These are phyloP conservation scores for Tachina grossa DNA, from an alignment of 2,888 invertebrate species.

Conservation along the genomic window DNA sequence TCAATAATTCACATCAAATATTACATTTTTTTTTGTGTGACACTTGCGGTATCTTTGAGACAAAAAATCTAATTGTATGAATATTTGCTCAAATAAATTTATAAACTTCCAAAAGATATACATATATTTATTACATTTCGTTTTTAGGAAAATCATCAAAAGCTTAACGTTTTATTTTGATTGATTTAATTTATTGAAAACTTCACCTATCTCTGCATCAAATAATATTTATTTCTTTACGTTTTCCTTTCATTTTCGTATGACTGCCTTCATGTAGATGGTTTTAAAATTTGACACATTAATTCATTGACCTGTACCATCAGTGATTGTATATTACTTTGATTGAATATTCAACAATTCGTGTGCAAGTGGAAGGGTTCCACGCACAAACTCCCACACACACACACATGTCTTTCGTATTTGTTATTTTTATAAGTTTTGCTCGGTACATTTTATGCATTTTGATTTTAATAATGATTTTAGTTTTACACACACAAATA, in stretches of 20 bases:
- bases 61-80: too few relatives aligned
- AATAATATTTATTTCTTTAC: constrained; percentile 1
- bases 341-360: constrained; percentile 69
- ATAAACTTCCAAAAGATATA: too few relatives aligned
- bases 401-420: not conserved
- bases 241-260: constrained; percentile 2
- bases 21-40: too few relatives aligned
- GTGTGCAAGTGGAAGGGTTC: constrained; percentile 51
- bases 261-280: constrained; percentile 42
- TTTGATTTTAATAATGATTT: constrained; percentile 18
- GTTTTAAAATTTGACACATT: constrained; percentile 62
- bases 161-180: constrained; percentile 23
- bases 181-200: constrained; percentile 48
- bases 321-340: constrained; percentile 66
- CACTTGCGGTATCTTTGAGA: too few relatives aligned
- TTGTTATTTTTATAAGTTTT: not conserved
- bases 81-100: too few relatives aligned
- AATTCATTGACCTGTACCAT: constrained; percentile 68
- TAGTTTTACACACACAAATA: not conserved
- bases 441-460: constrained; percentile 13
- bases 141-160: constrained; percentile 18
- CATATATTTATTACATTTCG: not conserved
- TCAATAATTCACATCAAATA: too few relatives aligned
- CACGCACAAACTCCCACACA: not conserved
- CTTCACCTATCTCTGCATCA: not conserved